Evolutionary conservation across 2,113 vertebrate genomes (phyloP), one percentile per base, ranked within the genome.

Genomic region (Nothocercus julius): DNA sequence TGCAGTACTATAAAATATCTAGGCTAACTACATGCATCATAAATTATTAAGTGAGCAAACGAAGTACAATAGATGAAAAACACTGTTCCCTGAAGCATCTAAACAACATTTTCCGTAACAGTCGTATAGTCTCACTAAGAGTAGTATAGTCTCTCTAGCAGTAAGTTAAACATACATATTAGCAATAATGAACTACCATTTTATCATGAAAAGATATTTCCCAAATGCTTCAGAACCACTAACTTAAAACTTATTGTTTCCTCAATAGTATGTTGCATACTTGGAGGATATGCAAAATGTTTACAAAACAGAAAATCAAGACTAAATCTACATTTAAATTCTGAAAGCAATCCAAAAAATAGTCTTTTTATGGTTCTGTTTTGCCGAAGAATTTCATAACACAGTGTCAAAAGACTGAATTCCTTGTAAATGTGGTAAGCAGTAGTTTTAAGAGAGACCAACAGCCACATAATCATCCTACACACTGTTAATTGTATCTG

Each of bases 391-490:
- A 93, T 82, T 95, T 81, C 68, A 40, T 56, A 97, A 89, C 81
- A 51, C 21, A 62, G 80, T 38, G 64, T 93, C 88, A 89, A 95
- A 96, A 97, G 94, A 87, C 88, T 82, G 88, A 96, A 97, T 97
- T 97, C 96, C 83, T 97, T 91, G 44, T 47, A 78, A 74, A 85
- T 58, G 93, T 83, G 90, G 87, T 76, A 96, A 95, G 93, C 90
- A 84, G 86, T 82, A 89, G 83, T 95, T 66, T 97, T 94, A 89
- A 95, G 87, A 67, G 85, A 91, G 89, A 93, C 95, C 92, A 96
- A 91, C 85, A 56, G 92, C 92, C 83, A 96, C 94, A 97, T 90
- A 97, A 97, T 97, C 97, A 97, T 97, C 97, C 97, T 97, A 97
- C 94, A 97, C 91, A 91, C 95, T 96, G 95, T 97, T 97, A 97